Evolutionary conservation across 2,113 vertebrate genomes (phyloP).

Genomic region (Gulo gulo): DNA sequence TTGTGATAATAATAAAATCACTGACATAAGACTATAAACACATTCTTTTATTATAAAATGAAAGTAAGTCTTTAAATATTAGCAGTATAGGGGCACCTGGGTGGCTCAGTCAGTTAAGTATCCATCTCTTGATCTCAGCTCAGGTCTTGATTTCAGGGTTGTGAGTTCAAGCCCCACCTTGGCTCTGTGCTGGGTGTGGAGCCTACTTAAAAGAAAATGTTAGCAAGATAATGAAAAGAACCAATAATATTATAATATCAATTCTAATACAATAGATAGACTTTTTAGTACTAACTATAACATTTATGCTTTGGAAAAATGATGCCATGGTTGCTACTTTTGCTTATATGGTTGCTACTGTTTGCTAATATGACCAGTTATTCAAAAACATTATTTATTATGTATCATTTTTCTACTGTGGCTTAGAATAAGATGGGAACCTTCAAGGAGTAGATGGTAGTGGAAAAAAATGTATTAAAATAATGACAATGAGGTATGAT

Average conservation of each 20-base stretch:
- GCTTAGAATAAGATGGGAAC: not conserved
- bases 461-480: not conserved
- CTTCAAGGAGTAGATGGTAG: not conserved
- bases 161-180: not conserved
- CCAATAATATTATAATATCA: not conserved
- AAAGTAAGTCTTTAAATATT: slow-evolving; percentile 34
- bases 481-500: not conserved
- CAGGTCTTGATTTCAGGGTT: not conserved
- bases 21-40: slow-evolving; percentile 52
- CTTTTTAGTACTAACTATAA: not conserved
- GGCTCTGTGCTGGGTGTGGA: not conserved
- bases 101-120: not conserved
- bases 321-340: not conserved
- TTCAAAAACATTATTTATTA: slow-evolving; percentile 30
- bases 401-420: not conserved
- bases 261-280: not conserved
- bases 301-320: slow-evolving; percentile 32
- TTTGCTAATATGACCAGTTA: not conserved
- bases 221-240: slow-evolving; percentile 27
- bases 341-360: not conserved
- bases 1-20: slow-evolving; percentile 66
- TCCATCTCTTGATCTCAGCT: not conserved
- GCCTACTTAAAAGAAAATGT: not conserved
- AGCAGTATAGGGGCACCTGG: not conserved
- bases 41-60: slow-evolving; percentile 33